Evolutionary conservation across 2,888 invertebrate genomes (phyloP).

Genomic region (Rugalucina vietnamica): DNA sequence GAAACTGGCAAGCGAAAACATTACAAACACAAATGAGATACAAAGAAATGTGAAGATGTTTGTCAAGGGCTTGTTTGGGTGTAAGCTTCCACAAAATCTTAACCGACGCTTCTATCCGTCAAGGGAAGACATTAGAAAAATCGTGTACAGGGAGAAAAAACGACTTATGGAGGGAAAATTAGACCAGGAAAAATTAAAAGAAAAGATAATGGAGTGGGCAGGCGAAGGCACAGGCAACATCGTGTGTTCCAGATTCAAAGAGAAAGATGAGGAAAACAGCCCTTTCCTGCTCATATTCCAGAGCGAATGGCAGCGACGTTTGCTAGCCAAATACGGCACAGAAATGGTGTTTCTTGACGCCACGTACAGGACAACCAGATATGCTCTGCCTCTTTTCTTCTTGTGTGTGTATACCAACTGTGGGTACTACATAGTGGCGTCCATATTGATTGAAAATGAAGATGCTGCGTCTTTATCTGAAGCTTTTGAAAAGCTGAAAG

Average conservation of each 20-base stretch:
- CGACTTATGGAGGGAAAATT: neutral
- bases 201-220: neutral
- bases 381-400: constrained; percentile 48
- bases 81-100: neutral
- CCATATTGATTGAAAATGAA: constrained; percentile 46
- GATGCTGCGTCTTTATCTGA: constrained; percentile 41
- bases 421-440: constrained; percentile 32
- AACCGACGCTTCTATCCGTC: neutral
- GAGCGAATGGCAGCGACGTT: constrained; percentile 33
- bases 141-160: neutral
- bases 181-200: neutral
- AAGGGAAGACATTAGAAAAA: constrained; percentile 7
- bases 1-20: too few relatives aligned
- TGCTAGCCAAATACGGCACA: constrained; percentile 50
- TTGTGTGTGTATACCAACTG: constrained; percentile 42
- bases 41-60: neutral
- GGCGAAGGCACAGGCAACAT: neutral
- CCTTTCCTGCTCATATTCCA: constrained; percentile 2
- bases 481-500: constrained; percentile 32
- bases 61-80: neutral
- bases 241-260: neutral
- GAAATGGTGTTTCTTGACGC: constrained; percentile 56
- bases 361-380: constrained; percentile 54
- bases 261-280: neutral
- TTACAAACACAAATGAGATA: too few relatives aligned